Evolutionary conservation across 2,113 vertebrate species (phyloP), one percentile per base, ranked within the genome.

Genomic region (Lycocorax pyrrhopterus): DNA sequence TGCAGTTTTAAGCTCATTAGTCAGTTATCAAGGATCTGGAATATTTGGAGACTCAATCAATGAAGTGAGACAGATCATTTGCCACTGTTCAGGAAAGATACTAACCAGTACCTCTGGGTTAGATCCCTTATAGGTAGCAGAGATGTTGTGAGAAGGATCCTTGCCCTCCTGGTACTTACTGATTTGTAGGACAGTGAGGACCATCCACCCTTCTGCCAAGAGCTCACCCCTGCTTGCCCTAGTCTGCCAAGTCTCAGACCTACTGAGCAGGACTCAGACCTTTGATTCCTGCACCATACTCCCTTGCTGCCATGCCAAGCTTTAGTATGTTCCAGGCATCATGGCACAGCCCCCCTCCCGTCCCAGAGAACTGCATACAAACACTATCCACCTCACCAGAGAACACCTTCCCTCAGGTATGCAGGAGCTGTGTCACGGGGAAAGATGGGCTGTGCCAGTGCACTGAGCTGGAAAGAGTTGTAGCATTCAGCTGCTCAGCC

Each of bases 21-120:
- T 90, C 67, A 66, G n/a, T 90, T 93, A 90, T 83, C 32, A 85
- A 85, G 85, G 60, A 76, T 56, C 12, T 84, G 17, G 56, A 86
- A 44, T 88, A 86, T 77, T 77, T 84, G 33, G 14, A 16, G 16
- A 6, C 29, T 93, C 21, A 46, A 10, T 71, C 46, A 89, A 2
- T 74, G 21, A 86, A 84, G n/a, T 29, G 27, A 84, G 18, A 77
- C 23, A 52, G 32, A 62, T 71, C 0, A 55, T 74, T 66, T 90
- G 29, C 39, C 26, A 20, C 26, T 59, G 8, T 32, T 67, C 23
- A 47, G 63, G 39, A 84, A 75, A 71, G 32, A 84, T 46, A 37
- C 4, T 69, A 79, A 35, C 15, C 21, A 58, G 14, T 46, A 68
- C 5, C 46, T 80, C 29, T 74, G 63, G 25, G 23, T 29, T 49